Conservation (phyloP, 1,140 invertebrate species). For the Achroia grisella region DNA sequence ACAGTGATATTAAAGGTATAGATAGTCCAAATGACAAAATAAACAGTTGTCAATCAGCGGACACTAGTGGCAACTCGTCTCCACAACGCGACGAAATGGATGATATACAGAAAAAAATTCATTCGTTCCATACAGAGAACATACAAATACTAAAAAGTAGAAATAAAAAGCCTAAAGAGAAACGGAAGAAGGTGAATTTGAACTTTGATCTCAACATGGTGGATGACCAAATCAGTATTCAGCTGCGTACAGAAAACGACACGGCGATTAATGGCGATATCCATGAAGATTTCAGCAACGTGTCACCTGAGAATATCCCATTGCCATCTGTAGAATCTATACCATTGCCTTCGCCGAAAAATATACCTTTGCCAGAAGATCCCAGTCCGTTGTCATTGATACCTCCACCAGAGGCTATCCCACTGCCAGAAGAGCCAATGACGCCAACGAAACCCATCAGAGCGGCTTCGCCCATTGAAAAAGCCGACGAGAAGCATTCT, state of each 20-base stretch:
- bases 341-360: conserved; percentile 47
- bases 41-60: conserved; percentile 59
- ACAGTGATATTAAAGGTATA: conserved; percentile 35
- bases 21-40: conserved; percentile 53
- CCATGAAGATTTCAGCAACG: conserved; percentile 38
- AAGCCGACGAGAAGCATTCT: conserved; percentile 23
- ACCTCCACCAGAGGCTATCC: conserved; percentile 48
- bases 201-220: conserved; percentile 72
- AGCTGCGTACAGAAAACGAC: conserved; percentile 58
- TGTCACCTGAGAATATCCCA: conserved; percentile 61
- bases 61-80: conserved; percentile 69
- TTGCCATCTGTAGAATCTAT: conserved; percentile 55
- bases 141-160: conserved; percentile 75
- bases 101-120: conserved; percentile 76
- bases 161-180: conserved; percentile 75
- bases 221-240: conserved; percentile 70
- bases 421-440: conserved; percentile 50
- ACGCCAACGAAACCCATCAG: conserved; percentile 19
- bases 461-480: conserved; percentile 15
- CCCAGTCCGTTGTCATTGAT: conserved; percentile 35
- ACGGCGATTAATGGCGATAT: conserved; percentile 50
- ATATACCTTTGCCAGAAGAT: conserved; percentile 58
- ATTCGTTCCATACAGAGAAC: conserved; percentile 76
- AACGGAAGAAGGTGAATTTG: conserved; percentile 71
- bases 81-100: conserved; percentile 72